Evolutionary conservation across 2,888 invertebrate species (phyloP).

Genomic region (Xanthia icteritia): DNA sequence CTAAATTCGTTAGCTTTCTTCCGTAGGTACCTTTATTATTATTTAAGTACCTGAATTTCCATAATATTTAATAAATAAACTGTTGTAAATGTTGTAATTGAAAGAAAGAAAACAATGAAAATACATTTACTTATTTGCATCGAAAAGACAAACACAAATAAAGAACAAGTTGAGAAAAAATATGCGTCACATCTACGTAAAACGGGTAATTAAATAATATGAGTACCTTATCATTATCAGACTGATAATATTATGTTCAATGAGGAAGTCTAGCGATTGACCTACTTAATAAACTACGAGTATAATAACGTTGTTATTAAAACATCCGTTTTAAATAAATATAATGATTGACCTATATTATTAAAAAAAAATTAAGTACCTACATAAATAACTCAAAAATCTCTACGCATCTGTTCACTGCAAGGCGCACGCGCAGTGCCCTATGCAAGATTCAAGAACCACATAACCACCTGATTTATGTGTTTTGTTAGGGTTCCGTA

Average conservation of each 20-base stretch:
- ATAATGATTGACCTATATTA: not conserved
- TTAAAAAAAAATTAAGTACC: not conserved
- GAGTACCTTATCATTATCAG: slow-evolving; percentile 13
- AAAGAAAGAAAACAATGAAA: not conserved
- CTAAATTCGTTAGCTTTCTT: no score
- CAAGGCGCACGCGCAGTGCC: no score
- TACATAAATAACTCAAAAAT: not conserved
- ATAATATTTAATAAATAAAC: no score
- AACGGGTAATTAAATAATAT: not conserved
- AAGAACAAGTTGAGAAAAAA: not conserved
- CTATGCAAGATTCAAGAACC: not conserved
- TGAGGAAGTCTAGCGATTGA: slow-evolving; percentile 35
- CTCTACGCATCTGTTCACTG: not conserved
- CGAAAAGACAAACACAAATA: not conserved
- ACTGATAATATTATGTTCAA: not conserved
- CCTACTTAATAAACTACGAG: slow-evolving; percentile 7
- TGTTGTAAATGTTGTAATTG: no score
- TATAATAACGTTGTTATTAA: not conserved
- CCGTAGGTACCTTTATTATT: no score
- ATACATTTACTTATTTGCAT: not conserved
- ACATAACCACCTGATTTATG: not conserved
- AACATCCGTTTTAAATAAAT: not conserved
- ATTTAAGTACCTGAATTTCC: not conserved
- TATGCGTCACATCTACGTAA: not conserved
- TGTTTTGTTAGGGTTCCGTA: no score